Evolutionary conservation across 1,140 invertebrate genomes (phyloP), one percentile per base, ranked within the genome.

Genomic region (Macrocentrus cingulum): DNA sequence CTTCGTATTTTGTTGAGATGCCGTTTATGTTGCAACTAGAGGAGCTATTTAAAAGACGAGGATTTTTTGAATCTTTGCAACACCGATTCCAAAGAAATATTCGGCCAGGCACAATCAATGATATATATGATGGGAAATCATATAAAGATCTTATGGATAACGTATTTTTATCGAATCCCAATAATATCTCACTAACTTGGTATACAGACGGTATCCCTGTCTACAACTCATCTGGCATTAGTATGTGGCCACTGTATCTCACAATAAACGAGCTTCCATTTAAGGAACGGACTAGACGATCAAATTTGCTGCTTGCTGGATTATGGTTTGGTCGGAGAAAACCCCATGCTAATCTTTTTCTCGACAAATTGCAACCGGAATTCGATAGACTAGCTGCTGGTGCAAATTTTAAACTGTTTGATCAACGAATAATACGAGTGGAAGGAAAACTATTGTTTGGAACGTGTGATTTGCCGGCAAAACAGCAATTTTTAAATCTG

Each of bases 181-280:
- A 61, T 51, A 61, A 65, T 60, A 64, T 66, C 23, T 64, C 56
- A 4, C 63, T 66, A 13, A 57, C 34, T 8, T 67, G 59, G 58
- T 67, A 66, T 52, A 68, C 69, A 3, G 70, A 75, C 44, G 71
- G 68, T 1, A 59, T 73, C 23, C 66, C 69, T 9, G 59, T 73
- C 4, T 75, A 71, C 36, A 68, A 71, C 56, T 75, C 71, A 1
- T 70, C 70, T n/a, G 55, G 63, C 58, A 60, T 62, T 19, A 66
- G 65, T 46, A 58, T 71, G 41, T 73, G 69, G 67, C 69, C 70
- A 22, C 49, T 72, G 7, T 64, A 70, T 32, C 48, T 68, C 6
- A 54, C 61, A 36, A 58, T 75, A 1, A 74, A 73, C 58, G 69
- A 75, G 61, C 50, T 74, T 34, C 50, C 61, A 4, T 69, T 61